Evolutionary conservation across 2,888 invertebrate species (phyloP).

Genomic region (Tinea trinotella): DNA sequence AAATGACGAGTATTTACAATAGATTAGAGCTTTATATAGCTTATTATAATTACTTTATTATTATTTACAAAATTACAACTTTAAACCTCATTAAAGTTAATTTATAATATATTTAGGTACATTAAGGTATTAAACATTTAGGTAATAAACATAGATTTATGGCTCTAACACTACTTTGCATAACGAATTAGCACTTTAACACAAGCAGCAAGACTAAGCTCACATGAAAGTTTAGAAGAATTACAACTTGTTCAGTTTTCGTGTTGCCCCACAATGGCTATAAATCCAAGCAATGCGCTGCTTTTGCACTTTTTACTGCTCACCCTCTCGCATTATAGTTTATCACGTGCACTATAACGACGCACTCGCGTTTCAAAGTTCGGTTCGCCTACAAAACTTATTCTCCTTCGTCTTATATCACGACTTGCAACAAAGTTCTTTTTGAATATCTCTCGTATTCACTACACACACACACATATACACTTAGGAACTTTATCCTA

Average conservation of each 20-base stretch:
- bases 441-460: not conserved
- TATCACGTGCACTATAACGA: constrained; percentile 47
- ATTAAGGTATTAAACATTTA: not conserved
- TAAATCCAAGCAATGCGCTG: constrained; percentile 50
- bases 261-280: constrained; percentile 47
- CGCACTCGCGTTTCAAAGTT: constrained; percentile 42
- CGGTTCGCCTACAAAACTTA: constrained; percentile 14
- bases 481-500: constrained; percentile 69
- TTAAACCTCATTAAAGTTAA: constrained; percentile 1
- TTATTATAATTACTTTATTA: not conserved
- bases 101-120: constrained; percentile 11
- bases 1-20: constrained; percentile 13
- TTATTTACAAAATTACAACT: constrained; percentile 5
- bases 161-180: not conserved
- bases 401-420: not conserved
- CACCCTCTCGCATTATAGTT: constrained; percentile 55
- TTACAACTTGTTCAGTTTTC: constrained; percentile 52
- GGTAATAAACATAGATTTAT: not conserved
- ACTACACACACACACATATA: constrained; percentile 2
- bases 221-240: constrained; percentile 44
- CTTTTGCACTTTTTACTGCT: constrained; percentile 48
- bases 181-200: constrained; percentile 13
- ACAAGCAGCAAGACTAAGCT: constrained; percentile 25
- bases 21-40: not conserved
- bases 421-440: constrained; percentile 1